Evolutionary conservation across 2,797 vertebrate genomes (phyloP), one percentile per base, ranked within the genome.

Genomic region (Pangasius sanitwongsei): DNA sequence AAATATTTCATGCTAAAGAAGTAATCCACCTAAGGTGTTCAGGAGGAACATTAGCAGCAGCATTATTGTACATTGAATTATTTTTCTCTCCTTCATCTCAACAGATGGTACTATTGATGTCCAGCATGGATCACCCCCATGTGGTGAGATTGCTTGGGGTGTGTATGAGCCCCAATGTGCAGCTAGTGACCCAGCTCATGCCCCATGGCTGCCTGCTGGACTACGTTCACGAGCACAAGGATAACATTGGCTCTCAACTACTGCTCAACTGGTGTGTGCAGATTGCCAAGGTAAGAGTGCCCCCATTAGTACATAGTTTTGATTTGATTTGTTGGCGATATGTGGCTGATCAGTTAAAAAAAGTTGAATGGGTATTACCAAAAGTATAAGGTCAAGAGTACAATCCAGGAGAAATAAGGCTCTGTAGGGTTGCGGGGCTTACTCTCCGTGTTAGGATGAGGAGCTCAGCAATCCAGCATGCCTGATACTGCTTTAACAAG

Each of bases 191-290:
- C 34, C 97, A 97, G 90, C 95, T 98, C 44, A 97, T 98, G 97
- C 97, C 97, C 16, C 97, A 97, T 2, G 97, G 97, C 28, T 85
- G 63, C 23, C 89, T 98, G 61, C 78, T 97, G 93, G 97, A 98
- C 88, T 98, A 98, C 0, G 96, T 97, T 16, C 97, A 97, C 11
- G 97, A 98, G 55, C 97, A 98, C 83, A 97, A 97, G 93, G 97
- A 97, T 90, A 97, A 97, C 78, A 97, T 98, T 48, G 97, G 97
- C 44, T 98, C 97, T 50, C 97, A 98, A 92, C 95, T 98, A 72
- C 95, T 98, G 88, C 95, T 98, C 18, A 97, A 97, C 90, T 98
- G 97, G 97, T 97, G 97, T 94, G 97, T 97, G 87, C 97, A 98
- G 89, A 97, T 98, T 89, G 97, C 97, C 25, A 98, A 97, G 97